These are phyloP conservation scores for Sebastes glaucus DNA, from an alignment of 2,797 vertebrate species.

Conservation along the genomic window DNA sequence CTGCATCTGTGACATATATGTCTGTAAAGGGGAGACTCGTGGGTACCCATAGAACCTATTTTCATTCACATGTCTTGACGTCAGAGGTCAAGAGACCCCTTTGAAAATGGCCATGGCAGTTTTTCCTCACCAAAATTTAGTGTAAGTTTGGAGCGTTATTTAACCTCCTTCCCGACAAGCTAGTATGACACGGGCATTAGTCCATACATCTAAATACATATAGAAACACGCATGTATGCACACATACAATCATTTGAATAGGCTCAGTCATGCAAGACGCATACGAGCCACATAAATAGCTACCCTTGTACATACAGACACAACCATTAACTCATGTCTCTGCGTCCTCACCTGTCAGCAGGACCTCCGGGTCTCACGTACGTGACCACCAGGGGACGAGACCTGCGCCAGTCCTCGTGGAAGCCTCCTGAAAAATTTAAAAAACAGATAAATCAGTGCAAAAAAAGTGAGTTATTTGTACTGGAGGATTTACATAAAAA, in stretches of 20 bases:
- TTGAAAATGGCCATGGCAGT: too few relatives aligned
- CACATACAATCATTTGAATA: conserved; percentile 5
- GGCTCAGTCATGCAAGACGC: conserved; percentile 29
- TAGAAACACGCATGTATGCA: conserved; percentile 8
- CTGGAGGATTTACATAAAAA: neutral
- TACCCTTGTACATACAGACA: neutral
- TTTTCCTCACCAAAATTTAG: too few relatives aligned
- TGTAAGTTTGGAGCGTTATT: too few relatives aligned
- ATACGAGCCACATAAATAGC: conserved; percentile 12
- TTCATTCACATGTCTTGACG: too few relatives aligned
- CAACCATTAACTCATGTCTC: neutral
- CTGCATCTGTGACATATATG: too few relatives aligned
- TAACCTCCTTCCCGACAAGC: too few relatives aligned
- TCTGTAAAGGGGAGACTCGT: too few relatives aligned
- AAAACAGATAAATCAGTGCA: neutral
- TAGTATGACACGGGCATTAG: neutral
- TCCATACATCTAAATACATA: neutral
- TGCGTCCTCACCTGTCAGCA: conserved; percentile 90
- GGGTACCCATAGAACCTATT: too few relatives aligned
- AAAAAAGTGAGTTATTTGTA: neutral
- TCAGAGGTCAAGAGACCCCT: too few relatives aligned
- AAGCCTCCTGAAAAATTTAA: conserved; percentile 87
- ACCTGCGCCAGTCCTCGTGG: conserved; percentile 96
- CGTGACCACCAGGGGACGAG: conserved; percentile 92
- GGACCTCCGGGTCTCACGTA: conserved; percentile 92